phyloP scores from a whole-genome alignment of 2,113 vertebrate genomes.

The Todiramphus saurophagus region DNA sequence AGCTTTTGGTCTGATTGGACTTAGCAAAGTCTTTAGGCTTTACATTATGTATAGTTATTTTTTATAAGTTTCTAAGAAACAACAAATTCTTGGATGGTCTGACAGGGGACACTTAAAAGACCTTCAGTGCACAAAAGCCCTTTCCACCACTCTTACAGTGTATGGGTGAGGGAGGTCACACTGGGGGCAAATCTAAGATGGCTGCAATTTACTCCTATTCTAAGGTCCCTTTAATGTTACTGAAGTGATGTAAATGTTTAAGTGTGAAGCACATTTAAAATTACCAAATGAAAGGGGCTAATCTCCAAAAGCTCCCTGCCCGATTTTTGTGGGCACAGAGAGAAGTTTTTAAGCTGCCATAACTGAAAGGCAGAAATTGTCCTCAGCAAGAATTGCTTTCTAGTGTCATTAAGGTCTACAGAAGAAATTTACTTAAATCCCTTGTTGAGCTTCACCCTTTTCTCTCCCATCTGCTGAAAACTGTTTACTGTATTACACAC shows the following conservation, averaged over 20 bases:
- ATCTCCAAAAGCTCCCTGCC: conserved; percentile 23
- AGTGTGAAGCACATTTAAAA: conserved; percentile 52
- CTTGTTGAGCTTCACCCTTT: conserved; percentile 7
- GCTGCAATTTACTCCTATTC: conserved; percentile 54
- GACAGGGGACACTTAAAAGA: conserved; percentile 10
- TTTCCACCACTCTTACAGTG: conserved; percentile 22
- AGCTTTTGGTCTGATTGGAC: not conserved
- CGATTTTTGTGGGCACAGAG: not conserved
- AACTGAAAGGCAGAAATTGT: conserved; percentile 44
- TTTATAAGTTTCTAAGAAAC: conserved; percentile 3
- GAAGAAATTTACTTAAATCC: conserved; percentile 16
- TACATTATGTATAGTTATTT: not conserved
- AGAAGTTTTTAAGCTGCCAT: conserved; percentile 45
- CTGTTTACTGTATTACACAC: not conserved
- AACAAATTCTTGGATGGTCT: not conserved
- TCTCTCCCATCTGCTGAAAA: not conserved
- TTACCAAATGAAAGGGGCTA: conserved; percentile 58
- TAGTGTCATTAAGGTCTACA: not conserved
- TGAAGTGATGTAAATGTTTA: conserved; percentile 58
- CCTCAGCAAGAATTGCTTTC: not conserved
- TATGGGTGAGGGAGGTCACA: conserved; percentile 26
- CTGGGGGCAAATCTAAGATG: conserved; percentile 56
- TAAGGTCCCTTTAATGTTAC: conserved; percentile 43
- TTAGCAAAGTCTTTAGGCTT: not conserved
- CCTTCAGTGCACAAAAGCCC: not conserved